Percentiles rank a stretch among this genome's conserved stretches.
Evolutionary conservation across 2,797 vertebrate species (phyloP).

Genomic region (Falco columbarius): DNA sequence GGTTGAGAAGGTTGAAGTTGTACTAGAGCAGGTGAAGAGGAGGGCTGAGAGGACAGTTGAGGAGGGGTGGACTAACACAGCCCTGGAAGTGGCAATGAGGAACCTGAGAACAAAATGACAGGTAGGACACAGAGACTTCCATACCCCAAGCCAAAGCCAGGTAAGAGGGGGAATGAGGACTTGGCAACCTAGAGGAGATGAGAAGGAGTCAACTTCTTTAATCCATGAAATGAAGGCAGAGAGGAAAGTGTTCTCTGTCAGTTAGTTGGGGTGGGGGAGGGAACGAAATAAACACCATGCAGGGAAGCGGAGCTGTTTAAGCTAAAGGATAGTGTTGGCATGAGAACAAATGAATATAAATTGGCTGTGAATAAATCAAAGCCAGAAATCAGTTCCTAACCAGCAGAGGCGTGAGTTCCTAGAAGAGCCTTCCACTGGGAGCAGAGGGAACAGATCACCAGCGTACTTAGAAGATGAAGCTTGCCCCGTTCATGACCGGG

Average conservation of each 20-base stretch:
- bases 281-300: background rate
- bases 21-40: background rate
- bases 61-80: background rate
- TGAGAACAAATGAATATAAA: slow-evolving; percentile 44
- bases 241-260: background rate
- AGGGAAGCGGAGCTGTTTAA: slow-evolving; percentile 25
- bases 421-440: background rate
- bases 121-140: background rate
- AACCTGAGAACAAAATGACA: background rate
- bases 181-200: background rate
- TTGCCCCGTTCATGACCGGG: background rate
- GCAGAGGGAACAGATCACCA: background rate
- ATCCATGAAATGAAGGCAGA: background rate
- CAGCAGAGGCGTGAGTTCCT: slow-evolving; percentile 28
- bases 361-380: slow-evolving; percentile 15
- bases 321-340: slow-evolving; percentile 35
- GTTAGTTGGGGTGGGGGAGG: background rate
- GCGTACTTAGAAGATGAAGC: background rate
- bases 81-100: background rate
- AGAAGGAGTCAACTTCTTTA: background rate
- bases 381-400: slow-evolving; percentile 55
- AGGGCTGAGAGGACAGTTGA: background rate
- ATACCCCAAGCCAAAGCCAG: background rate
- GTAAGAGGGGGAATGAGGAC: background rate
- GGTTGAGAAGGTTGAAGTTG: background rate